Evolutionary conservation across 2,888 invertebrate species (phyloP).

Genomic region (Drosophila infuscata): DNA sequence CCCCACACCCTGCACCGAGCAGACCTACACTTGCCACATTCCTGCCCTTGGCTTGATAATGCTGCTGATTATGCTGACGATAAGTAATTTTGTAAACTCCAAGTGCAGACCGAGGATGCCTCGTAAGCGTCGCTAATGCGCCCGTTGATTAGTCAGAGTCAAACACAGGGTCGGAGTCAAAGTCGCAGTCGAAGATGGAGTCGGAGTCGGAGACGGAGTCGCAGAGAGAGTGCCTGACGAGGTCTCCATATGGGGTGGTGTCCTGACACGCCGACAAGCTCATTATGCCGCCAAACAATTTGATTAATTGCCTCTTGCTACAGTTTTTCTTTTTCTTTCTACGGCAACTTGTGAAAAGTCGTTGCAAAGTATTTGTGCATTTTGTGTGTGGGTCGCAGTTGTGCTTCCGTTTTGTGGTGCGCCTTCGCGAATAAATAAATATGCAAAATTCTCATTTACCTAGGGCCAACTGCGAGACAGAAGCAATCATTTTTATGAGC

Average conservation of each 20-base stretch:
- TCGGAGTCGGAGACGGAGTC: neutral
- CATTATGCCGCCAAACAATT: constrained; percentile 77
- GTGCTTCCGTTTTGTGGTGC: constrained; percentile 39
- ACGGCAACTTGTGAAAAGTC: constrained; percentile 2
- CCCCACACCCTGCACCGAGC: neutral
- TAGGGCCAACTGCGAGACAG: constrained; percentile 44
- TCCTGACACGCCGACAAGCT: constrained; percentile 63
- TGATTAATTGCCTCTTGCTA: constrained; percentile 70
- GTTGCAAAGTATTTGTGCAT: constrained; percentile 54
- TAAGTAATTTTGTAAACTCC: constrained; percentile 76
- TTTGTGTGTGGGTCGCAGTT: constrained; percentile 11
- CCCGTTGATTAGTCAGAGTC: constrained; percentile 65
- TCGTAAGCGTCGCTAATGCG: constrained; percentile 72
- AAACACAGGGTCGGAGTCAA: neutral
- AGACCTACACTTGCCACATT: neutral
- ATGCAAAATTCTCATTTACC: constrained; percentile 73
- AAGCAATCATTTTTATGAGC: constrained; percentile 60
- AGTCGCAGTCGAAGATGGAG: neutral
- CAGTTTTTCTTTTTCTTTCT: constrained; percentile 24
- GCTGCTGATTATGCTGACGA: constrained; percentile 78
- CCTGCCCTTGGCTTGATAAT: constrained; percentile 62
- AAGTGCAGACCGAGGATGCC: constrained; percentile 60
- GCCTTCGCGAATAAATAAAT: constrained; percentile 62
- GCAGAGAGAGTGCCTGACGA: too few relatives aligned
- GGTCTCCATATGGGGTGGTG: constrained; percentile 3